phyloP scores from a whole-genome alignment of 2,797 vertebrate species.

The Crotalus adamanteus region DNA sequence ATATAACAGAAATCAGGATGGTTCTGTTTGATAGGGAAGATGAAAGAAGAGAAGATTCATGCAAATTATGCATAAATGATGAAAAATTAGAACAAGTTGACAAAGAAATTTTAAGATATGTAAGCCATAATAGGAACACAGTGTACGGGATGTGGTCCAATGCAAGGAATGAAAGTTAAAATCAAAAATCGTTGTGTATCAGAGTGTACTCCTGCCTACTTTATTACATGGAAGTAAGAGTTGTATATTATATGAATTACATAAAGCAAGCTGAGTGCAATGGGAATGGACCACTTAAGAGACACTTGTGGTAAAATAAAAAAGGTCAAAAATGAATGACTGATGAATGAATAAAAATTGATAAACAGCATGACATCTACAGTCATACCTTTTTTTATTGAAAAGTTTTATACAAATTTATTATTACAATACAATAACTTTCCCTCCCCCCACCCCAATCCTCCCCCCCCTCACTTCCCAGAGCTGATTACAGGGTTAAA shows the following conservation, averaged over 20 bases:
- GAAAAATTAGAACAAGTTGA: not conserved
- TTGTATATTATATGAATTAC: not conserved
- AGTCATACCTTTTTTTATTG: too few species aligned
- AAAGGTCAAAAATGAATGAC: not conserved
- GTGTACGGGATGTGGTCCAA: not conserved
- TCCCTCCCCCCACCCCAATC: too few species aligned
- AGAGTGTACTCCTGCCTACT: not conserved
- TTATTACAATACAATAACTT: too few species aligned
- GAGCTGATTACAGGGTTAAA: too few species aligned
- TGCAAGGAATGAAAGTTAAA: not conserved
- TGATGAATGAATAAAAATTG: not conserved
- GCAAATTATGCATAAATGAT: not conserved
- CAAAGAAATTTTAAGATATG: not conserved
- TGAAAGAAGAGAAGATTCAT: not conserved
- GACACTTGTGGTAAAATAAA: not conserved
- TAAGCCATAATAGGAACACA: not conserved
- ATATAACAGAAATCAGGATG: not conserved
- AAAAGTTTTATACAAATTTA: too few species aligned
- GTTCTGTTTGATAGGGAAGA: not conserved
- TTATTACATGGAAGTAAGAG: not conserved
- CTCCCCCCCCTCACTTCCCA: too few species aligned
- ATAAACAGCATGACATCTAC: not conserved
- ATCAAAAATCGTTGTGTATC: not conserved
- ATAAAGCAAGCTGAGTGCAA: not conserved
- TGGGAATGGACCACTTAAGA: not conserved